Evolutionary conservation across 2,888 invertebrate species (phyloP).

Genomic region (Pollenia griseotomentosa): DNA sequence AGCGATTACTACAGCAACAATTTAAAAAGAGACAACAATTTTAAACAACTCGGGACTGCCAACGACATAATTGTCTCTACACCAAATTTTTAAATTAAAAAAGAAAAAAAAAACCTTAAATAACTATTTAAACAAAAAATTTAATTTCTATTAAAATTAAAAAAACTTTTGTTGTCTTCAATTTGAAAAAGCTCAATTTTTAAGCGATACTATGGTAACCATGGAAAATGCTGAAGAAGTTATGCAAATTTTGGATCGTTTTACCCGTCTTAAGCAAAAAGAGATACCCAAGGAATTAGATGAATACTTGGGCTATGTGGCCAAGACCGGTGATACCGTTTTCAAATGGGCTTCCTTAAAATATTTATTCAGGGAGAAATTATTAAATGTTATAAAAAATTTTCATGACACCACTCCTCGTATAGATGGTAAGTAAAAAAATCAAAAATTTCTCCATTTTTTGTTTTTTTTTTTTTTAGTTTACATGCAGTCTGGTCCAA

Average conservation of each 20-base stretch:
- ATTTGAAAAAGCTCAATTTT: slow-evolving; percentile 17
- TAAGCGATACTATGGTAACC: slow-evolving; percentile 74
- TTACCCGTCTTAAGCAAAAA: slow-evolving; percentile 90
- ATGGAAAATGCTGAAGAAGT: slow-evolving; percentile 95
- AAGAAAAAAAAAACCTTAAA: slow-evolving; percentile 26
- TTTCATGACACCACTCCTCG: slow-evolving; percentile 92
- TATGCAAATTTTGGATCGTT: slow-evolving; percentile 92
- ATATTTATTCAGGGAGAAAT: slow-evolving; percentile 94
- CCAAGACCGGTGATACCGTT: slow-evolving; percentile 96
- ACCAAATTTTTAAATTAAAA: slow-evolving; percentile 33
- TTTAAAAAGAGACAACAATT: slow-evolving; percentile 1
- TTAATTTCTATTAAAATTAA: slow-evolving; percentile 6
- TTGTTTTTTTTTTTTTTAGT: background rate
- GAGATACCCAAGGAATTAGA: slow-evolving; percentile 95
- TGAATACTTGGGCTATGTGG: slow-evolving; percentile 94
- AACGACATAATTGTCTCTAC: slow-evolving; percentile 58
- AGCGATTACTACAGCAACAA: slow-evolving; percentile 39
- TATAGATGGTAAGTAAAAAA: slow-evolving; percentile 81
- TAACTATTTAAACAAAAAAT: background rate
- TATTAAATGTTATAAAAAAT: slow-evolving; percentile 93
- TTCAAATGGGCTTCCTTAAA: slow-evolving; percentile 96
- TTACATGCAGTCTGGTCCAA: slow-evolving; percentile 44
- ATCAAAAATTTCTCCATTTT: slow-evolving; percentile 27
- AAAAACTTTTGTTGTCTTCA: background rate
- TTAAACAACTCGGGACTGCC: slow-evolving; percentile 9